phyloP scores from a whole-genome alignment of 2,888 invertebrate genomes.

The Caenorhabditis virilis region DNA sequence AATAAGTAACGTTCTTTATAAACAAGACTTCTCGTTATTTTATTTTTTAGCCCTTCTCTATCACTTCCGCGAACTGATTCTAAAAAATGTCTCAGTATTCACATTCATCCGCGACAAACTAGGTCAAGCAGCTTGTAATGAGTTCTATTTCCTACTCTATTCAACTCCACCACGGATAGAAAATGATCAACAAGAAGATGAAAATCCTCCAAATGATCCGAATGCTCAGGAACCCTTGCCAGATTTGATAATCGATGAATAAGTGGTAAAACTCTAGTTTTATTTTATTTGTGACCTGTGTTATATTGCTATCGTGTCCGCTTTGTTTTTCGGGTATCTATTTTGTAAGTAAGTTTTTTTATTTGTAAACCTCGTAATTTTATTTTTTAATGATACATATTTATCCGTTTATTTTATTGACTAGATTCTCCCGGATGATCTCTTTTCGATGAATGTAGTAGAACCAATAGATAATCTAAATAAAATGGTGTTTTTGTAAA shows the following conservation, averaged over 20 bases:
- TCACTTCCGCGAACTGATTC: slow-evolving; percentile 21
- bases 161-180: slow-evolving; percentile 12
- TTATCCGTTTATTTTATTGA: slow-evolving; percentile 8
- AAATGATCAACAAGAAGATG: background rate
- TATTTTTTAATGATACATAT: background rate
- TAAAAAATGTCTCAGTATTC: slow-evolving; percentile 12
- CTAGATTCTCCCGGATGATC: slow-evolving; percentile 34
- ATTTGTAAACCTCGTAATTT: background rate
- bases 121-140: slow-evolving; percentile 21
- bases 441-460: slow-evolving; percentile 56
- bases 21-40: no score
- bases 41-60: slow-evolving; percentile 30
- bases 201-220: no score
- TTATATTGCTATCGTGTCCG: no score
- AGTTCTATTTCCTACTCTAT: slow-evolving; percentile 29
- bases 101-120: slow-evolving; percentile 21
- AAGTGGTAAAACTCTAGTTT: no score
- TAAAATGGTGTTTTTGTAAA: background rate
- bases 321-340: no score
- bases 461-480: slow-evolving; percentile 65
- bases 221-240: background rate
- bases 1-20: no score
- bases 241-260: background rate
- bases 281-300: no score
- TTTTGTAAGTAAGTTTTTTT: no score